Base-by-base conservation (phyloP, 2,888 invertebrate species). In the Amphipyra berbera region DNA sequence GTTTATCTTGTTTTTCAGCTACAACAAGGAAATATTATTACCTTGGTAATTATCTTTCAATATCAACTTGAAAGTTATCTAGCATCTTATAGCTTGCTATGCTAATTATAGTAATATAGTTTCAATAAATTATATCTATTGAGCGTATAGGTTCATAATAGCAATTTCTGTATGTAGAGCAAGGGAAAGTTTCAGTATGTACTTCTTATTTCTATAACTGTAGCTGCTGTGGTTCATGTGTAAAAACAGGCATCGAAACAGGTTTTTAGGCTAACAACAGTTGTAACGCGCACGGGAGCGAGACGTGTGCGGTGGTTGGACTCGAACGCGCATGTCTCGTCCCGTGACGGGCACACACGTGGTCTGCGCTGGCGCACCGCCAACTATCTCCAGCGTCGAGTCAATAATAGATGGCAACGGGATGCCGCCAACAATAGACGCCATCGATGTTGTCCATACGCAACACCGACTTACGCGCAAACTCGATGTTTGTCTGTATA, bases 381-480 rank as follows among this genome's bases (percentile, higher is more conserved):
- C 95, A 95, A 93, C 90, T 87, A 93, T 94, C 94, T 95, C 95
- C 94, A 95, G 93, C 92, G 87, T 87, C 87, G 95, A 94, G 94
- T 95, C 95, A 95, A 95, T 95, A 94, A 95, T 95, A 95, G 95
- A 93, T 85, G 90, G 90, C 90, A 89, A 91, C 93, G 92, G 88
- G 93, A 91, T 92, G 92, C 94, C 92, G 94, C 95, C 93, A 95
- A 95, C 94, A 95, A 95, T 95, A 95, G 95, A 92, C 93, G 92
- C 92, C 85, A 79, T 86, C 85, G 81, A 79, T 82, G 80, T 76
- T 79, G 80, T 64, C 78, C 72, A 73, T 73, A 71, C 78, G 67
- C 79, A 79, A 77, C 81, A 76, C 63, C 64, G 69, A 78, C 76
- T 80, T 80, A 72, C 79, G 64, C 68, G 67, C 62, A 60, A 64